phyloP scores from a whole-genome alignment of 23 tunicate genomes.

The Trididemnum nubilum region DNA sequence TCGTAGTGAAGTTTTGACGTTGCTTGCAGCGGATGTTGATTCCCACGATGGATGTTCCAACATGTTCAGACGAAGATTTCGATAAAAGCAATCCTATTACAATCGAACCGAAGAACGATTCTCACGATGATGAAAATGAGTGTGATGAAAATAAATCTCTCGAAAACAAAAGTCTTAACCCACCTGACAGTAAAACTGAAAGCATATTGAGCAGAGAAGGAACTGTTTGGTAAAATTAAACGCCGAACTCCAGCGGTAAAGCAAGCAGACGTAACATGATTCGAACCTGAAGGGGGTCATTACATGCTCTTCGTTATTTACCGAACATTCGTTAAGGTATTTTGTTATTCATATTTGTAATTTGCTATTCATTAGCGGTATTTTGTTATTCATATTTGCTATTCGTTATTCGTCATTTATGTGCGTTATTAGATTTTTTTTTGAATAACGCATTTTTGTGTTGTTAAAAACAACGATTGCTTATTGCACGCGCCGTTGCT shows the following conservation, averaged over 20 bases:
- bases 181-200: constrained; percentile 26
- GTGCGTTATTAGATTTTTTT: too few species aligned
- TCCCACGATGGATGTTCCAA: too few species aligned
- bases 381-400: too few species aligned
- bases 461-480: too few species aligned
- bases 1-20: neutral
- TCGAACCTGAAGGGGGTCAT: constrained; percentile 29
- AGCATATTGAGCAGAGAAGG: constrained; percentile 39
- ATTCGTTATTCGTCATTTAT: too few species aligned
- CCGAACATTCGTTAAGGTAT: too few species aligned
- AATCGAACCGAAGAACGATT: constrained; percentile 22
- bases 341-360: too few species aligned
- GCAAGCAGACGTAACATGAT: constrained; percentile 12
- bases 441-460: too few species aligned
- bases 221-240: constrained; percentile 31
- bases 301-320: constrained; percentile 13
- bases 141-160: constrained; percentile 32
- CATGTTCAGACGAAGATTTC: constrained; percentile 27
- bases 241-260: neutral
- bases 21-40: constrained; percentile 26
- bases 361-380: too few species aligned
- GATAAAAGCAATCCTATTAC: constrained; percentile 17
- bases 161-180: constrained; percentile 28
- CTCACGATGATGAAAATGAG: constrained; percentile 23
- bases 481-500: too few species aligned